Base-by-base conservation (phyloP, 2,797 vertebrate genomes). In the Nannoperca obscura region DNA sequence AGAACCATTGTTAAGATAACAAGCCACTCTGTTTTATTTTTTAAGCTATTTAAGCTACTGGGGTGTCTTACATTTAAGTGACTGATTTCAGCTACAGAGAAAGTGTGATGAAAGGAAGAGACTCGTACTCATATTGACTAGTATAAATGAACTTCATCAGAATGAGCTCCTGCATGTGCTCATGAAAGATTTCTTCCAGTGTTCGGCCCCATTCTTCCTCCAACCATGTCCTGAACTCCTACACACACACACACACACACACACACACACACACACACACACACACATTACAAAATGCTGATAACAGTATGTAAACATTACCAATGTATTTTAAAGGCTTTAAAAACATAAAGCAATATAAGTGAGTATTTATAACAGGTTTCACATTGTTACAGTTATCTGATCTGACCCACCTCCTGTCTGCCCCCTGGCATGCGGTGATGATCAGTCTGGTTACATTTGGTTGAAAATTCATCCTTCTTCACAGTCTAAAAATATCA, bases 121-220 rank as follows among this genome's bases (percentile, higher is more conserved):
- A 42, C 17, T 30, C 97, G 80, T 95, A 98, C 98, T 99, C 98
- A 0, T 99, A 99, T 93, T 99, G 98, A 93, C 98, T 99, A 73
- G 98, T 99, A 81, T 99, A 99, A 91, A 99, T 99, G 88, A 99
- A 99, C 91, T 99, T 99, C 98, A 99, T 99, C 70, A 99, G 93
- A 82, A 99, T 99, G 76, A 99, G 96, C 91, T 99, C 98, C 86
- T 99, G 98, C 97, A 98, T 99, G 94, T 99, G 98, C 60, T 99
- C 98, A 0, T 99, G 97, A 92, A 99, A 99, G 84, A 99, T 99
- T 87, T 99, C 98, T 79, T 99, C 98, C 78, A 99, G 92, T 0
- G 98, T 99, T 52, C 98, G 94, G 3, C 98, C 98, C 97, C 98
- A 98, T 74, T 99, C 98, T 78, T 99, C 98, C 86, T 98, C 95